phyloP scores from a whole-genome alignment of 92 coral and sea anemone species.

The Zoanthus gigantus region DNA sequence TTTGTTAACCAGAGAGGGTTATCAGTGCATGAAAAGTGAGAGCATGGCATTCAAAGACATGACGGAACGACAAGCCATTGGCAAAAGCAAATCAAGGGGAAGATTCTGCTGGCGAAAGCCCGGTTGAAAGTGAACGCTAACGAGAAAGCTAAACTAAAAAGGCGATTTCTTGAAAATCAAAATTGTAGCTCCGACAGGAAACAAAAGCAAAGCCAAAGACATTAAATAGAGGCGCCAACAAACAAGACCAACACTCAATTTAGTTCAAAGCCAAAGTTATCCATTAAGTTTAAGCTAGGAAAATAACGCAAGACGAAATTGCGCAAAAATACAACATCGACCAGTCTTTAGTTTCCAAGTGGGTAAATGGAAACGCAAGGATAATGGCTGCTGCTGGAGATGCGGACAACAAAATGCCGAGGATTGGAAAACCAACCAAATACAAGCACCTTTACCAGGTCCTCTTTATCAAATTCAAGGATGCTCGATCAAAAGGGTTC shows the following conservation, averaged over 20 bases:
- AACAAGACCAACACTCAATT: neutral
- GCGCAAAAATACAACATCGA: neutral
- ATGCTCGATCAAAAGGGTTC: neutral
- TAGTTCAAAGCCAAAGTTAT: neutral
- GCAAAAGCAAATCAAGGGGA: constrained; percentile 26
- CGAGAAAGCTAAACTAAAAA: neutral
- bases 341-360: constrained; percentile 30
- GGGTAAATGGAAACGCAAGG: constrained; percentile 24
- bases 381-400: constrained; percentile 11
- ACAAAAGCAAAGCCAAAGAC: neutral
- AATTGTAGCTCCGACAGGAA: constrained; percentile 17
- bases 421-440: neutral
- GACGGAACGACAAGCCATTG: constrained; percentile 17
- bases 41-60: constrained; percentile 26
- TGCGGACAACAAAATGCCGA: neutral
- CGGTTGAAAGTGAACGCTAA: constrained; percentile 31
- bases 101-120: constrained; percentile 18
- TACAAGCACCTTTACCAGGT: neutral
- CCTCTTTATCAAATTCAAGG: neutral
- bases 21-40: constrained; percentile 31
- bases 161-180: constrained; percentile 20
- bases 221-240: constrained; percentile 33
- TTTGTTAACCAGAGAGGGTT: constrained; percentile 45
- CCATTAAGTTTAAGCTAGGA: neutral
- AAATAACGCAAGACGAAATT: constrained; percentile 28